Conservation (phyloP, 2,888 invertebrate species). For the Muschampia plurimacula region DNA sequence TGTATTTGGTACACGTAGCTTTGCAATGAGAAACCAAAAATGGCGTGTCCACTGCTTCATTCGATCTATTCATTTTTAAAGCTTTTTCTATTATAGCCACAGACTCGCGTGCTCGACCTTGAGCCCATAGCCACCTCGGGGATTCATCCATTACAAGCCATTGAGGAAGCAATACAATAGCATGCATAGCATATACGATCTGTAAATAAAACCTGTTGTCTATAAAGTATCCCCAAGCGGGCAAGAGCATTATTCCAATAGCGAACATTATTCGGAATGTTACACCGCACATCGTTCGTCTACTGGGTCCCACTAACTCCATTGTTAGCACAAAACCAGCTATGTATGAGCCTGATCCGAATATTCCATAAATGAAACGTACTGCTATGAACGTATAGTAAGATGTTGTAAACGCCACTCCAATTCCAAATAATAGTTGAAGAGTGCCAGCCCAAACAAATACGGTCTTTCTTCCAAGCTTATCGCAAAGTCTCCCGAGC, state of each 20-base stretch:
- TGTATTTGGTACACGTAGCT: slow-evolving; percentile 77
- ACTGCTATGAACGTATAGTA: slow-evolving; percentile 89
- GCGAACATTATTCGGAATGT: slow-evolving; percentile 93
- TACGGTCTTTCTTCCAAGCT: slow-evolving; percentile 91
- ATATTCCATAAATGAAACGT: slow-evolving; percentile 91
- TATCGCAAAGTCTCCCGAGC: slow-evolving; percentile 92
- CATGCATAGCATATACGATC: slow-evolving; percentile 91
- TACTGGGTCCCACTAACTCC: slow-evolving; percentile 93
- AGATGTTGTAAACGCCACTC: slow-evolving; percentile 91
- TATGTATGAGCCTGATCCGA: slow-evolving; percentile 92
- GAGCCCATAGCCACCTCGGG: slow-evolving; percentile 95
- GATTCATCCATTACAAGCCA: slow-evolving; percentile 96
- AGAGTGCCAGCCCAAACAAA: slow-evolving; percentile 91
- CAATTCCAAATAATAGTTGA: slow-evolving; percentile 89
- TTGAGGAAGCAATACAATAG: slow-evolving; percentile 89
- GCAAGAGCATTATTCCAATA: slow-evolving; percentile 91
- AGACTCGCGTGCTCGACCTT: slow-evolving; percentile 91
- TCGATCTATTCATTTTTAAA: slow-evolving; percentile 87
- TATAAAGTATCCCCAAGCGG: slow-evolving; percentile 92
- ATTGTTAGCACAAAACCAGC: slow-evolving; percentile 90
- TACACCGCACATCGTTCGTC: slow-evolving; percentile 92
- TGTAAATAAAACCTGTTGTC: slow-evolving; percentile 91
- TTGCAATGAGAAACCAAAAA: slow-evolving; percentile 87
- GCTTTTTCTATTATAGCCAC: slow-evolving; percentile 87
- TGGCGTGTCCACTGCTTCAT: slow-evolving; percentile 87